Evolutionary conservation across 2,797 vertebrate genomes (phyloP).

Genomic region (Babyrousa celebensis): DNA sequence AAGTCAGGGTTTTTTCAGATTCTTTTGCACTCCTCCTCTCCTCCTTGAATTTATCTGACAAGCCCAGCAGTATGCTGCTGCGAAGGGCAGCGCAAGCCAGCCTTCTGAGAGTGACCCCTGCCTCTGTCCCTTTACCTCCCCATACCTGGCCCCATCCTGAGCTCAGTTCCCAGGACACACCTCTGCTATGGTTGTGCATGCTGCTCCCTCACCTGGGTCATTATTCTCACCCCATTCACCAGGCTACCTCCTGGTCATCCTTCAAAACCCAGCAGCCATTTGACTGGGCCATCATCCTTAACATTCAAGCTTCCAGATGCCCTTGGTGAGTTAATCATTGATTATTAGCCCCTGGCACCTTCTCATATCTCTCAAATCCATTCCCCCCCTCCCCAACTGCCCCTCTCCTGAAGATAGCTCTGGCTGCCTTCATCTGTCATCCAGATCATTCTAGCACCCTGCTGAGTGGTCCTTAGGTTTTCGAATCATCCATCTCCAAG

Average conservation of each 20-base stretch:
- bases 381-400: not conserved
- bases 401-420: not conserved
- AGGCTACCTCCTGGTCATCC: not conserved
- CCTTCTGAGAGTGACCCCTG: not conserved
- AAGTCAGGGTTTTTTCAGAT: not conserved
- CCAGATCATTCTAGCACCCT: not conserved
- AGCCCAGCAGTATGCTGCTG: not conserved
- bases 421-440: not conserved
- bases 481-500: not conserved
- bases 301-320: not conserved
- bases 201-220: fast-evolving
- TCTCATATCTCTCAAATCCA: not conserved
- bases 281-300: not conserved
- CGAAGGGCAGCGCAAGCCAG: not conserved
- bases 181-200: not conserved
- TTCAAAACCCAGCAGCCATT: not conserved
- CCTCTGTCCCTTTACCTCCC: not conserved
- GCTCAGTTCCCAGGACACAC: not conserved
- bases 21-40: fast-evolving
- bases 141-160: not conserved
- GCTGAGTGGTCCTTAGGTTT: not conserved
- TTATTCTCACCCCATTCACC: not conserved
- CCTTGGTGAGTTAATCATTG: not conserved
- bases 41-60: not conserved
- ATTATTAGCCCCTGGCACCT: not conserved